Percentiles rank a stretch among this genome's conserved stretches.
These are phyloP conservation scores for Charaxes varanes DNA, from an alignment of 1,140 invertebrate genomes.

Conservation along the genomic window DNA sequence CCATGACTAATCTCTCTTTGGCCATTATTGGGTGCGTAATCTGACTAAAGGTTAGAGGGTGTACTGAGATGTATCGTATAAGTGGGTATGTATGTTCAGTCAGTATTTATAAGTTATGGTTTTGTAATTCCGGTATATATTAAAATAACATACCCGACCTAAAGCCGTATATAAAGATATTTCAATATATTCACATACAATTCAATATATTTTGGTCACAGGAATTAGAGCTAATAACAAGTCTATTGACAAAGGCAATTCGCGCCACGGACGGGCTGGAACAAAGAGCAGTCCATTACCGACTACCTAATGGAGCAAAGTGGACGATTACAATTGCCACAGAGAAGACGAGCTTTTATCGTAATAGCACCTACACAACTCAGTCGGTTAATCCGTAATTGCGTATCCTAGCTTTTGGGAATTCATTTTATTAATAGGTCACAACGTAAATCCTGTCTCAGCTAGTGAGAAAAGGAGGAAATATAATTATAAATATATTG, in stretches of 20 bases:
- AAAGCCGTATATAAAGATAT: no score
- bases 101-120: no score
- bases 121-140: no score
- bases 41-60: no score
- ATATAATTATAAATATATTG: no score
- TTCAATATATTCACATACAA: background rate
- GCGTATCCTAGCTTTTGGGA: conserved; percentile 5
- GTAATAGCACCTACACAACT: conserved; percentile 26
- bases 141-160: no score
- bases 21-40: no score
- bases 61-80: no score
- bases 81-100: no score
- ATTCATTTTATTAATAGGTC: conserved; percentile 2
- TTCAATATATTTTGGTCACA: background rate
- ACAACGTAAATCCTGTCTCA: no score
- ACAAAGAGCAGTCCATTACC: conserved; percentile 36
- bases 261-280: conserved; percentile 26
- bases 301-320: conserved; percentile 49
- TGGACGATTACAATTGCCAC: conserved; percentile 52
- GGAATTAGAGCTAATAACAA: conserved; percentile 9
- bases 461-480: no score
- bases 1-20: no score
- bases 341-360: conserved; percentile 40
- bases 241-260: conserved; percentile 30
- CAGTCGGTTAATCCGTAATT: conserved; percentile 13